phyloP scores from a whole-genome alignment of 2,113 vertebrate genomes.

The Lepisosteus osseus region DNA sequence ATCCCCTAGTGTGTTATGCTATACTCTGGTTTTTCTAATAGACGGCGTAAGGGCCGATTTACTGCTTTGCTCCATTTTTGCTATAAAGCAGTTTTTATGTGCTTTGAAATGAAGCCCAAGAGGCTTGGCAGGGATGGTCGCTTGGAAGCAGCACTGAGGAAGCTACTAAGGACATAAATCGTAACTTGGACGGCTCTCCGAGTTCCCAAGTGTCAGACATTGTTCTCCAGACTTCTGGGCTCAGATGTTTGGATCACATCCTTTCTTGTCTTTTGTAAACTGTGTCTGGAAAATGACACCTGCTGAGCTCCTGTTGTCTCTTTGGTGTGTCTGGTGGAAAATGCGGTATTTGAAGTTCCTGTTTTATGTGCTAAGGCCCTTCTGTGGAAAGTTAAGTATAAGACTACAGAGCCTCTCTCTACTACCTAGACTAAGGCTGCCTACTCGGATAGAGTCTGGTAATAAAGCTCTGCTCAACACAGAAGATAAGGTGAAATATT shows the following conservation, averaged over 20 bases:
- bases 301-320: constrained; percentile 56
- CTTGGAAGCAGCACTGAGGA: constrained; percentile 54
- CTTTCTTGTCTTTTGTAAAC: constrained; percentile 49
- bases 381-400: constrained; percentile 42
- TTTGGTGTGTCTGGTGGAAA: constrained; percentile 54
- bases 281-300: constrained; percentile 62
- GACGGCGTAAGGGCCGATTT: constrained; percentile 49
- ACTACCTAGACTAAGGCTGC: neutral
- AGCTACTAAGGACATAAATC: constrained; percentile 57
- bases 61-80: constrained; percentile 39
- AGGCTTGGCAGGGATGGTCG: constrained; percentile 45
- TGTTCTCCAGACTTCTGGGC: constrained; percentile 51
- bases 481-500: too few relatives aligned
- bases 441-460: neutral
- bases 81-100: constrained; percentile 56
- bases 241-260: constrained; percentile 49
- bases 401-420: constrained; percentile 33
- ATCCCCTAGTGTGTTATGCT: constrained; percentile 36
- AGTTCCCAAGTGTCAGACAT: constrained; percentile 50
- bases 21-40: constrained; percentile 48
- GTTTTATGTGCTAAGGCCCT: constrained; percentile 45
- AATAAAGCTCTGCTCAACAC: neutral
- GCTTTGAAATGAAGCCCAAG: constrained; percentile 62
- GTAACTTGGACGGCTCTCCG: constrained; percentile 43
- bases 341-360: constrained; percentile 54